Evolutionary conservation across 53 echinoderm and acorn worm genomes (phyloP).

Genomic region (Temnopleurus reevesii): DNA sequence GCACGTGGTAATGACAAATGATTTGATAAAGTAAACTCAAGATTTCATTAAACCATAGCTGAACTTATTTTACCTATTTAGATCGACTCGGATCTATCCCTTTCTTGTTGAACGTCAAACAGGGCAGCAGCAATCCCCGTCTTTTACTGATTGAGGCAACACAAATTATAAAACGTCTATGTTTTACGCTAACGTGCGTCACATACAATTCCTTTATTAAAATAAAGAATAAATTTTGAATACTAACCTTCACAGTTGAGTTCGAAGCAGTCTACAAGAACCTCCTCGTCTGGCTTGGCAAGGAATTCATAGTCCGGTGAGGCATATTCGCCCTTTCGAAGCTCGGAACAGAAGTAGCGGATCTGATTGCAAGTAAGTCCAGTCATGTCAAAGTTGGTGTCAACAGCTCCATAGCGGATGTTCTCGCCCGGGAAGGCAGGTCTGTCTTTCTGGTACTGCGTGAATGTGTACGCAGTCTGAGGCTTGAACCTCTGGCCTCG

Average conservation of each 20-base stretch:
- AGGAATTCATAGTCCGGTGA: slow-evolving; percentile 71
- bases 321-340: slow-evolving; percentile 70
- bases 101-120: background rate
- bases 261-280: slow-evolving; percentile 42
- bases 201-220: background rate
- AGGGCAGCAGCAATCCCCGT: background rate
- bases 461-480: slow-evolving; percentile 58
- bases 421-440: slow-evolving; percentile 76
- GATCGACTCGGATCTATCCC: too few relatives aligned
- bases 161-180: background rate
- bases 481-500: slow-evolving; percentile 66
- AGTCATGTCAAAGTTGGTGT: slow-evolving; percentile 88
- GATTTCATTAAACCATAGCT: background rate
- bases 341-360: slow-evolving; percentile 73
- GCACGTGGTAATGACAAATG: background rate
- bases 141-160: background rate
- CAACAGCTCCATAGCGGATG: slow-evolving; percentile 76
- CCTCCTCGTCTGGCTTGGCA: slow-evolving; percentile 57
- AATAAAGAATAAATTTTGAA: background rate
- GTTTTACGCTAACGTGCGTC: background rate
- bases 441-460: slow-evolving; percentile 72
- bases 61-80: background rate
- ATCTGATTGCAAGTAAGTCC: slow-evolving; percentile 77
- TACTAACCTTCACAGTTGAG: slow-evolving; percentile 64
- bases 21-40: background rate